A percentile compares a stretch with the other conserved stretches of the same genome.
Conservation (phyloP, 2,113 vertebrate species). For the Sus scrofa region DNA sequence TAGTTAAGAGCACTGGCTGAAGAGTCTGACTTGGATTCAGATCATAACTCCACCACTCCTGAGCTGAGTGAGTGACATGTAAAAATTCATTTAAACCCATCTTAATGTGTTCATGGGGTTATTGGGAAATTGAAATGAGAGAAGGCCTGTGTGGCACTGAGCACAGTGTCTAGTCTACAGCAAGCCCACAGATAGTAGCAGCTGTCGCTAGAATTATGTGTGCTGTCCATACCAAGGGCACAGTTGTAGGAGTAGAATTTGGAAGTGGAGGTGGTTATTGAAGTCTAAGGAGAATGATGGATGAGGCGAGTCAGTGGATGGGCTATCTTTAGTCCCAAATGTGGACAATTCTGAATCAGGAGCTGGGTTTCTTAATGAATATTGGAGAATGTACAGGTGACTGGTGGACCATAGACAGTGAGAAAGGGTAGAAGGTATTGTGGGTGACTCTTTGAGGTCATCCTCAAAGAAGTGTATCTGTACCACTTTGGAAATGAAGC, state of each 20-base stretch:
- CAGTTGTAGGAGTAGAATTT: not conserved
- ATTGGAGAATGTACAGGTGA: not conserved
- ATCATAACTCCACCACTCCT: not conserved
- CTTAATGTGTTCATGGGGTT: not conserved
- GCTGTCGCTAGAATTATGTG: not conserved
- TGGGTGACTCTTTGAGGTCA: not conserved
- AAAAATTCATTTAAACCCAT: not conserved
- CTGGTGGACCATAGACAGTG: not conserved
- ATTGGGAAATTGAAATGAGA: not conserved
- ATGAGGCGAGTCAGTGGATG: not conserved
- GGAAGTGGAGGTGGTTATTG: not conserved
- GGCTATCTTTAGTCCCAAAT: not conserved
- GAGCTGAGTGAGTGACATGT: not conserved
- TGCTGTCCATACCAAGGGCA: not conserved
- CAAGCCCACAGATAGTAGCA: not conserved
- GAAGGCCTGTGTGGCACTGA: not conserved
- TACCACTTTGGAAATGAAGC: not conserved
- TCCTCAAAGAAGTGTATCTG: not conserved
- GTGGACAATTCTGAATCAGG: not conserved
- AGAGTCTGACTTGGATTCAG: not conserved
- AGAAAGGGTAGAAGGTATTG: not conserved
- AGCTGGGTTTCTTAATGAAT: constrained; percentile 6
- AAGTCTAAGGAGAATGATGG: not conserved
- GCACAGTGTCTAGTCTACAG: not conserved
- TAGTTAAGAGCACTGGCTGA: not conserved